Percentiles rank a stretch among this genome's conserved stretches.
Evolutionary conservation across 2,888 invertebrate genomes (phyloP).

Genomic region (Drosophila mayaguana): DNA sequence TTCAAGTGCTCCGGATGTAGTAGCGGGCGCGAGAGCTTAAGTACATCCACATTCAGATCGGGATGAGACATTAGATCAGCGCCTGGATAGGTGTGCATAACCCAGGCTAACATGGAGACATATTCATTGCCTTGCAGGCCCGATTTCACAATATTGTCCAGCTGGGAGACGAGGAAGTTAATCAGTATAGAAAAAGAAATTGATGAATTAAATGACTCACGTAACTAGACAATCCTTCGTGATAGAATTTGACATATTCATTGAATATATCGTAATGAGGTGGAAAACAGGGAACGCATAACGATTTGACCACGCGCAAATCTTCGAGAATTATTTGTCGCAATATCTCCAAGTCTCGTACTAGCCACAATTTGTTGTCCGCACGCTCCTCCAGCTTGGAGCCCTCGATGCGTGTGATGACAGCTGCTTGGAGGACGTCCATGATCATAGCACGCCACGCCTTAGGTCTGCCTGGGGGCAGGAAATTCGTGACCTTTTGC

Average conservation of each 20-base stretch:
- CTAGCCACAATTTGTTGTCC: slow-evolving; percentile 98
- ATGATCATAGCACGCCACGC: slow-evolving; percentile 95
- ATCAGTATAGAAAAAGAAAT: not conserved
- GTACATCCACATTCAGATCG: slow-evolving; percentile 91
- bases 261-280: slow-evolving; percentile 97
- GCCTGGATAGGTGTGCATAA: slow-evolving; percentile 95
- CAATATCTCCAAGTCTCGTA: slow-evolving; percentile 95
- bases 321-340: slow-evolving; percentile 96
- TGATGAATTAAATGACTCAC: slow-evolving; percentile 85
- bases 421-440: slow-evolving; percentile 91
- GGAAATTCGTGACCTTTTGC: slow-evolving; percentile 90
- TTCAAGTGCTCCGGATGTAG: slow-evolving; percentile 91
- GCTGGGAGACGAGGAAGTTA: slow-evolving; percentile 83
- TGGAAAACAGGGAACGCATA: slow-evolving; percentile 97
- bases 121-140: slow-evolving; percentile 98
- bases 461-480: slow-evolving; percentile 97
- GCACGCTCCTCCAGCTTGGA: slow-evolving; percentile 96
- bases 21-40: slow-evolving; percentile 89
- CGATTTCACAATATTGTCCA: slow-evolving; percentile 94
- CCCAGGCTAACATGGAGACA: slow-evolving; percentile 97
- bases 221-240: slow-evolving; percentile 92
- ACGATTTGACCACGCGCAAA: slow-evolving; percentile 94
- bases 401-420: slow-evolving; percentile 95
- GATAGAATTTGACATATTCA: slow-evolving; percentile 97
- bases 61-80: slow-evolving; percentile 94